These are phyloP conservation scores for Cynopterus sphinx DNA, from an alignment of 2,797 vertebrate species.

Conservation along the genomic window DNA sequence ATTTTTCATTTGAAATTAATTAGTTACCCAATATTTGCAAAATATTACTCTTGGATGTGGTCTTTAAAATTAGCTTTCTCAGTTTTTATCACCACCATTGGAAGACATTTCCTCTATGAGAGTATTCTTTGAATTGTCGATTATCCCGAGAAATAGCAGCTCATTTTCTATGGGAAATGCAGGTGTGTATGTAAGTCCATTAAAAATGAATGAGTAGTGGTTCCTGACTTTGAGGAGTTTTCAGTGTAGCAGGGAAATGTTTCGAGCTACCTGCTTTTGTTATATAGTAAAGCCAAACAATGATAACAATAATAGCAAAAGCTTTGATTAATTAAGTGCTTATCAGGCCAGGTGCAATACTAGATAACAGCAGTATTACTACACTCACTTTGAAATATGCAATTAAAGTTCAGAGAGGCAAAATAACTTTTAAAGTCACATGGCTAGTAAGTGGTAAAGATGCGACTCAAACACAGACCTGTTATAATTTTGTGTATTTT, in stretches of 20 bases:
- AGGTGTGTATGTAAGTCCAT: too few species aligned
- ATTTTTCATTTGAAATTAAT: slow-evolving; percentile 41
- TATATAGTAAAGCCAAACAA: background rate
- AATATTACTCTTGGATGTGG: slow-evolving; percentile 12
- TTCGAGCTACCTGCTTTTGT: background rate
- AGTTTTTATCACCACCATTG: slow-evolving; percentile 24
- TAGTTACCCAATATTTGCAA: slow-evolving; percentile 49
- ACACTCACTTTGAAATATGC: background rate
- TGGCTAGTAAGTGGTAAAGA: background rate
- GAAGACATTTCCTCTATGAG: background rate
- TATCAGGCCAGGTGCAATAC: background rate
- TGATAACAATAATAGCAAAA: background rate
- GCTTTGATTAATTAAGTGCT: background rate
- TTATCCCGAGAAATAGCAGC: background rate
- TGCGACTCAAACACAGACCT: background rate
- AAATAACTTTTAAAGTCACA: background rate
- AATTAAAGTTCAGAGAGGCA: background rate
- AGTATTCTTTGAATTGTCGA: background rate
- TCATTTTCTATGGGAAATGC: background rate
- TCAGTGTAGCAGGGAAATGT: background rate
- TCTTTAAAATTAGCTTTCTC: slow-evolving; percentile 48
- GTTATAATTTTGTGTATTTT: background rate
- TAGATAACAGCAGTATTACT: background rate
- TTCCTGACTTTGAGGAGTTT: background rate
- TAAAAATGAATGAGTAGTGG: background rate